Conservation (phyloP, 2,113 vertebrate species). For the Gymnarchus niloticus region DNA sequence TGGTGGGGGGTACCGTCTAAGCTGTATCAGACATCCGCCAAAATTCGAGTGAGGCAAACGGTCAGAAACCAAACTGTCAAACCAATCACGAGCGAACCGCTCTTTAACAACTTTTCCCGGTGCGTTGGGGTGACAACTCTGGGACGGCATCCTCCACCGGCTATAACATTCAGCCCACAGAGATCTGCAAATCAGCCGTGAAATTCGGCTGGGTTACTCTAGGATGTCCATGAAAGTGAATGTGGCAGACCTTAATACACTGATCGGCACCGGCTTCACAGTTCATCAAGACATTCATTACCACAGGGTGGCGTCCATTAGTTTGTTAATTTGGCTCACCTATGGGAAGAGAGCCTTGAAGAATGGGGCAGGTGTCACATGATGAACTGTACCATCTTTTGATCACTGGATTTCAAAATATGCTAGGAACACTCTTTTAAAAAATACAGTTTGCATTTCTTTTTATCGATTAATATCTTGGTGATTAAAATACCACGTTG, state of each 20-base stretch:
- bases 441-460: too few relatives aligned
- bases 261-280: background rate
- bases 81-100: background rate
- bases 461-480: too few relatives aligned
- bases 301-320: background rate
- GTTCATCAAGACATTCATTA: slow-evolving; percentile 23
- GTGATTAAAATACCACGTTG: background rate
- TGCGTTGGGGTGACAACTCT: background rate
- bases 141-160: background rate
- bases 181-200: slow-evolving; percentile 15
- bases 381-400: background rate
- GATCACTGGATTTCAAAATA: slow-evolving; percentile 10
- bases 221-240: slow-evolving; percentile 13
- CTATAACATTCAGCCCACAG: background rate
- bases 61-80: slow-evolving; percentile 4
- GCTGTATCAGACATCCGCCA: background rate
- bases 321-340: background rate
- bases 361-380: background rate
- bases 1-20: background rate
- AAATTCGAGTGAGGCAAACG: background rate
- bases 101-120: background rate
- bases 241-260: slow-evolving; percentile 11
- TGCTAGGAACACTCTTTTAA: too few relatives aligned
- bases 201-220: slow-evolving; percentile 19
- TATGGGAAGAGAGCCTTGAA: slow-evolving; percentile 5